These are phyloP conservation scores for Siniperca scherzeri DNA, from an alignment of 2,797 vertebrate genomes.

Conservation along the genomic window DNA sequence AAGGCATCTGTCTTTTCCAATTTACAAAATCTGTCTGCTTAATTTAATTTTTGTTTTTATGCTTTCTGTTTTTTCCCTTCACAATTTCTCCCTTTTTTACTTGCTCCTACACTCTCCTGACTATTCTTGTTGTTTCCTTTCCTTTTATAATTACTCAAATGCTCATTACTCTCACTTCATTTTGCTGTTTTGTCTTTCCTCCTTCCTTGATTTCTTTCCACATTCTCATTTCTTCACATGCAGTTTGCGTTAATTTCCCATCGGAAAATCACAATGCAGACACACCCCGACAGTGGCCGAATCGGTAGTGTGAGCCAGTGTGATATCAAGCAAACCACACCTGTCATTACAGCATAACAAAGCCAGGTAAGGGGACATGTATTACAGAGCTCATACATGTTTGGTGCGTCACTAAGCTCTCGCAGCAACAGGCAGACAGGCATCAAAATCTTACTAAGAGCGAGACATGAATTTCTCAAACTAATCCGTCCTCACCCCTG, in stretches of 20 bases:
- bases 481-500: slow-evolving; percentile 27
- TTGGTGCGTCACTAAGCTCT: slow-evolving; percentile 40
- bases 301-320: slow-evolving; percentile 17
- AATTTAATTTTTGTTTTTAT: neutral
- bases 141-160: neutral
- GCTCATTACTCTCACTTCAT: neutral
- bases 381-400: slow-evolving; percentile 6
- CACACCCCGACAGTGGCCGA: slow-evolving; percentile 8
- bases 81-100: neutral
- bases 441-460: slow-evolving; percentile 47
- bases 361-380: slow-evolving; percentile 44
- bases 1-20: slow-evolving; percentile 14
- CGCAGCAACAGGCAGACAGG: slow-evolving; percentile 35
- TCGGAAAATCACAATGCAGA: slow-evolving; percentile 44
- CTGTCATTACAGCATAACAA: slow-evolving; percentile 58
- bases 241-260: slow-evolving; percentile 46
- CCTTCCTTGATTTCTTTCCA: neutral
- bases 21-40: slow-evolving; percentile 17
- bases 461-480: slow-evolving; percentile 35
- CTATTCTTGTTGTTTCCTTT: slow-evolving; percentile 9
- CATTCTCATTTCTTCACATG: slow-evolving; percentile 1
- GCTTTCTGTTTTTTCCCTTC: neutral
- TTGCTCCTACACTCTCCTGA: neutral
- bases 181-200: neutral
- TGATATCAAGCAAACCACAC: slow-evolving; percentile 44